These are phyloP conservation scores for Basileuterus tristriatus DNA, from an alignment of 2,797 vertebrate genomes.

Conservation along the genomic window DNA sequence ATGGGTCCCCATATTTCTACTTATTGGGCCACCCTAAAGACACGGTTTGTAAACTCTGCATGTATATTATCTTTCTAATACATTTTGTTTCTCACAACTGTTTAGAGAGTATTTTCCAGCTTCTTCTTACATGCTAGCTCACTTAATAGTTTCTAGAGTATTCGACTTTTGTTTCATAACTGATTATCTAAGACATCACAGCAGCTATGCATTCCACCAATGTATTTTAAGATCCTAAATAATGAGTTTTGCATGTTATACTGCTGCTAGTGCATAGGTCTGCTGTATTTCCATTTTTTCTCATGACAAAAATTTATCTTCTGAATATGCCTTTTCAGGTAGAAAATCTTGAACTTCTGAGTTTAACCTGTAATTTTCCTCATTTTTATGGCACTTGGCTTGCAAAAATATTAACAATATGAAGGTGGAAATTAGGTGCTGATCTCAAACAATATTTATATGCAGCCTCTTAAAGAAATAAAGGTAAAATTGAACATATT, in stretches of 20 bases:
- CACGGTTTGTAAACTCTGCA: slow-evolving; percentile 99
- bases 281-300: background rate
- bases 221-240: background rate
- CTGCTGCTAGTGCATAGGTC: background rate
- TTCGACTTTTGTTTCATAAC: background rate
- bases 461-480: background rate
- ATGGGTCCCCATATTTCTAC: slow-evolving; percentile 99
- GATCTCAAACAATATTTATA: background rate
- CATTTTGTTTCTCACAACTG: slow-evolving; percentile 67
- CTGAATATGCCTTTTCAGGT: background rate
- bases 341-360: background rate
- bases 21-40: slow-evolving; percentile 99
- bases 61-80: slow-evolving; percentile 87
- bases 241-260: background rate
- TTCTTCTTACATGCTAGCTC: slow-evolving; percentile 51
- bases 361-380: background rate
- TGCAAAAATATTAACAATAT: background rate
- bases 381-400: background rate
- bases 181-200: background rate
- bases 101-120: slow-evolving; percentile 59
- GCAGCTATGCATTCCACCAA: background rate
- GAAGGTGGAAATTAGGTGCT: background rate
- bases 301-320: background rate
- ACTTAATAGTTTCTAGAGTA: slow-evolving; percentile 26
- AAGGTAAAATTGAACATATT: background rate